phyloP scores from a whole-genome alignment of 1,140 invertebrate species.

The Laodelphax striatellus region DNA sequence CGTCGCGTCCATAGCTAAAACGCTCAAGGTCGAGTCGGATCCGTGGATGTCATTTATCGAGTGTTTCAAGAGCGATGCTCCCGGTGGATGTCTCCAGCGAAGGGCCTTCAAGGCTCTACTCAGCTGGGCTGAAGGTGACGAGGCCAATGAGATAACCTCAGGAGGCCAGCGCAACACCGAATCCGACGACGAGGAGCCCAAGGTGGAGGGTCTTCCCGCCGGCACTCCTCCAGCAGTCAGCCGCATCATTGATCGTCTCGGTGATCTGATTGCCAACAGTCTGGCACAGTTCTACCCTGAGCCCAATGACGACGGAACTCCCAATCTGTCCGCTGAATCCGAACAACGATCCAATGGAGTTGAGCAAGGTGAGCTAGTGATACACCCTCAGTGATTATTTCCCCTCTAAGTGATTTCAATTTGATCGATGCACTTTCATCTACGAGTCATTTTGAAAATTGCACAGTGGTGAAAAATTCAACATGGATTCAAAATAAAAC shows the following conservation, averaged over 20 bases:
- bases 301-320: neutral
- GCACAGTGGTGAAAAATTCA: too few relatives aligned
- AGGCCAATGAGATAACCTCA: neutral
- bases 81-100: conserved; percentile 6
- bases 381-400: too few relatives aligned
- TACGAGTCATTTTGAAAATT: too few relatives aligned
- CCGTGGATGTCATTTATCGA: neutral
- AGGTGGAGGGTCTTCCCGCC: neutral
- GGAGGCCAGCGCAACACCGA: neutral
- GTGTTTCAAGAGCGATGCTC: conserved; percentile 8
- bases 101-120: conserved; percentile 8
- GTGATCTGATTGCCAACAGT: conserved; percentile 6
- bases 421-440: too few relatives aligned
- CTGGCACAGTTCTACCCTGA: conserved; percentile 11
- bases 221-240: conserved; percentile 6
- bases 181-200: neutral
- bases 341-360: neutral
- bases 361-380: conserved; percentile 3
- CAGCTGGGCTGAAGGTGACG: neutral
- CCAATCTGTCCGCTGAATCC: neutral
- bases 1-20: neutral
- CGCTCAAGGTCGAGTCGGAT: neutral
- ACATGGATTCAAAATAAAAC: too few relatives aligned
- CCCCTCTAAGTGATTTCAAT: too few relatives aligned
- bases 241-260: conserved; percentile 7